Conservation (phyloP, 2,888 invertebrate genomes). For the Agrenia bidenticulata region DNA sequence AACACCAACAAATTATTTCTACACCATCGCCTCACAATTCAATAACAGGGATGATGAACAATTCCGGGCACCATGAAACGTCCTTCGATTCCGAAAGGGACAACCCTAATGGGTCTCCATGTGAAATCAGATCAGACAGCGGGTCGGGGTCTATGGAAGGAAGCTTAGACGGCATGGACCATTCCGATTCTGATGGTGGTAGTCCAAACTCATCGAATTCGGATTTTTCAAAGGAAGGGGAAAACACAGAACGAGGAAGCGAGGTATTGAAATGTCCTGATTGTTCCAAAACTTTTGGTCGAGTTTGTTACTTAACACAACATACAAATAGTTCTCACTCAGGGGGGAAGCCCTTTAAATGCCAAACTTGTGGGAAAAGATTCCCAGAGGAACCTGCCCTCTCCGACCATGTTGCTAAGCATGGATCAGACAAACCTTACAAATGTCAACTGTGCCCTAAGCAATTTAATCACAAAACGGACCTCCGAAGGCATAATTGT, state of each 20-base stretch:
- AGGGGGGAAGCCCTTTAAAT: conserved; percentile 82
- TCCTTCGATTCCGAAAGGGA: conserved; percentile 17
- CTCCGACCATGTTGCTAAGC: conserved; percentile 69
- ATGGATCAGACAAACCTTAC: conserved; percentile 79
- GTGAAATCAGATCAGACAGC: background rate
- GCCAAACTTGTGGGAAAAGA: conserved; percentile 80
- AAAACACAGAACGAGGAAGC: background rate
- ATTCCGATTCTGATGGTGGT: conserved; percentile 17
- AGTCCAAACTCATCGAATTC: conserved; percentile 25
- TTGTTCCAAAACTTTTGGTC: conserved; percentile 81
- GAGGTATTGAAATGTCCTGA: conserved; percentile 68
- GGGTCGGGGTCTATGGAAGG: conserved; percentile 30
- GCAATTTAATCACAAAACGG: conserved; percentile 82
- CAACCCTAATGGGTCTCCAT: background rate
- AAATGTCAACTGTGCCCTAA: conserved; percentile 67
- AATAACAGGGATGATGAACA: conserved; percentile 14
- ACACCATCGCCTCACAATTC: conserved; percentile 27
- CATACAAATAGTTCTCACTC: conserved; percentile 87
- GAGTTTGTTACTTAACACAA: conserved; percentile 83
- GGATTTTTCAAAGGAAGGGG: background rate
- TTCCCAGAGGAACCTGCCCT: conserved; percentile 64
- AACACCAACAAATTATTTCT: conserved; percentile 19
- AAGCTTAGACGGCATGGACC: conserved; percentile 36
- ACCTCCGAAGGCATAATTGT: conserved; percentile 81
- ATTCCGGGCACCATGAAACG: conserved; percentile 21